Percentiles rank a stretch among this genome's conserved stretches.
Evolutionary conservation across 2,888 invertebrate genomes (phyloP).

Genomic region (Drosophila anomelani): DNA sequence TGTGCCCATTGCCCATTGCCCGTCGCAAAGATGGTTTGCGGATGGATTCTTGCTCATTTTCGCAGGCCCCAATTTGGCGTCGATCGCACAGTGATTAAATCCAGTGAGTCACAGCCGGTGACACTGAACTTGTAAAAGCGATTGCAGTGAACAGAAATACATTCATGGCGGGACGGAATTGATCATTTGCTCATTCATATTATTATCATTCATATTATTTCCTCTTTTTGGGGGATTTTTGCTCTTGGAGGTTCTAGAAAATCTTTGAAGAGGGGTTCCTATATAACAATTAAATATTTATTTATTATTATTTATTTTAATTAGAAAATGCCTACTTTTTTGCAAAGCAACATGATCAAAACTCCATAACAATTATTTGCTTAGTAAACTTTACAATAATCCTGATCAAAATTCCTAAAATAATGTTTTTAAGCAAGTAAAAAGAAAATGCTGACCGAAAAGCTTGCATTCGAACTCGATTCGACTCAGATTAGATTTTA

Average conservation of each 20-base stretch:
- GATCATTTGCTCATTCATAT: not conserved
- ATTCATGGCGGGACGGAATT: not conserved
- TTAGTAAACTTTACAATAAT: too few species aligned
- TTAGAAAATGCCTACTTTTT: not conserved
- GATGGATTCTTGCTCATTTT: slow-evolving; percentile 3
- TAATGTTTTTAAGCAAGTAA: too few species aligned
- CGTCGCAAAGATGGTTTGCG: slow-evolving; percentile 1
- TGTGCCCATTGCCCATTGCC: slow-evolving; percentile 13
- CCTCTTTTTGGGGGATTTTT: not conserved
- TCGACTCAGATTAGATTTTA: not conserved
- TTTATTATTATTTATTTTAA: too few species aligned
- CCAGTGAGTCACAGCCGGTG: slow-evolving; percentile 3
- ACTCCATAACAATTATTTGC: too few species aligned
- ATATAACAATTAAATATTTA: too few species aligned
- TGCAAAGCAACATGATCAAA: too few species aligned
- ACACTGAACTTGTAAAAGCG: slow-evolving; percentile 7
- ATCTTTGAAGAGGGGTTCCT: too few species aligned
- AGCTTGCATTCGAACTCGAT: not conserved
- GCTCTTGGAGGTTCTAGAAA: not conserved
- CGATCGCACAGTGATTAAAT: not conserved
- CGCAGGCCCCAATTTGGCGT: slow-evolving; percentile 12
- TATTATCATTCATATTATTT: not conserved
- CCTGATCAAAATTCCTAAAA: too few species aligned
- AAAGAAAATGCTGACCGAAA: not conserved
- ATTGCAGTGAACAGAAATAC: not conserved